Conservation (phyloP, 1,140 invertebrate species). For the Eufriesea mexicana region DNA sequence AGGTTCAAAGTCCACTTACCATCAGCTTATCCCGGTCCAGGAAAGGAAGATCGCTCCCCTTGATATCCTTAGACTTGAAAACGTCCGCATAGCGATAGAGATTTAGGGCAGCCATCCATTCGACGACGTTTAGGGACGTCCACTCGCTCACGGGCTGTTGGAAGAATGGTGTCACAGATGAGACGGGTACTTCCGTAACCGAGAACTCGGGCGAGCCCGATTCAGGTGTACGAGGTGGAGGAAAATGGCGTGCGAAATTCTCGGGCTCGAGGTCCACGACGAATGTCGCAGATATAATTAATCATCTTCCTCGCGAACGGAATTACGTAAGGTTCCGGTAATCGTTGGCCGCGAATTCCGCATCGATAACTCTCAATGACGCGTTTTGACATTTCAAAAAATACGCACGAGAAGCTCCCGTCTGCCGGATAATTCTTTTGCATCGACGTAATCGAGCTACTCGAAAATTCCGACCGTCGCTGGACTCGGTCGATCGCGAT, state of each 20-base stretch:
- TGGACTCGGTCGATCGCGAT: background rate
- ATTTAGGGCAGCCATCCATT: conserved; percentile 90
- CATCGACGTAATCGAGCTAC: conserved; percentile 5
- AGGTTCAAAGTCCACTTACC: conserved; percentile 80
- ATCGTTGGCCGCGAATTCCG: conserved; percentile 35
- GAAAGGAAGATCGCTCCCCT: conserved; percentile 86
- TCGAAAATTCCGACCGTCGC: background rate
- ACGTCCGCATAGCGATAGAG: conserved; percentile 88
- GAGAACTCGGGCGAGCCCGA: conserved; percentile 1
- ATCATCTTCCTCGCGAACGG: conserved; percentile 4
- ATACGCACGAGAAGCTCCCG: too few species aligned
- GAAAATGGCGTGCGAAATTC: background rate
- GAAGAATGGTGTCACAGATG: conserved; percentile 50
- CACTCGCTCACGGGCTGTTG: conserved; percentile 88
- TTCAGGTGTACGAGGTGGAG: conserved; percentile 18
- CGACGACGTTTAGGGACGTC: conserved; percentile 87
- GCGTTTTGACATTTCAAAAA: conserved; percentile 47
- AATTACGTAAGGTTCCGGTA: conserved; percentile 51
- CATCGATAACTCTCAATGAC: conserved; percentile 38
- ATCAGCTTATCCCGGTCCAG: conserved; percentile 88
- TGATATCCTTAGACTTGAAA: conserved; percentile 89
- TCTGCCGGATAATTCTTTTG: background rate
- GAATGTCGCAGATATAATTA: background rate
- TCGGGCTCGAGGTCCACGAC: background rate
- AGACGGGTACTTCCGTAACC: background rate